Percentiles rank a stretch among this genome's conserved stretches.
Evolutionary conservation across 2,888 invertebrate species (phyloP).

Genomic region (Tromatobia lineatoria): DNA sequence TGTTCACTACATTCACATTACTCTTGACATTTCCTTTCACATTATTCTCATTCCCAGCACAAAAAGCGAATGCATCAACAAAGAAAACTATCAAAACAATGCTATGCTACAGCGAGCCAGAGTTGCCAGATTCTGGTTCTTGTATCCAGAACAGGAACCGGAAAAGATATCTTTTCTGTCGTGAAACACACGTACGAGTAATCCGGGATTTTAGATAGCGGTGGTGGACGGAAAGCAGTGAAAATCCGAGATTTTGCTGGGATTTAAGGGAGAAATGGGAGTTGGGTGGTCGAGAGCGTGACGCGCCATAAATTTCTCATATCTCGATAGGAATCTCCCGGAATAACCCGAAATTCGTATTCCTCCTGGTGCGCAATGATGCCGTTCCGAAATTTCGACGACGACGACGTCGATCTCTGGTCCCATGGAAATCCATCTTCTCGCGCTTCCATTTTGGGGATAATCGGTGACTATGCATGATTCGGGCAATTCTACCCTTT

Average conservation of each 20-base stretch:
- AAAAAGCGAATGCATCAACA: constrained; percentile 13
- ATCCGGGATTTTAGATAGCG: constrained; percentile 28
- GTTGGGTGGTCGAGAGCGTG: constrained; percentile 39
- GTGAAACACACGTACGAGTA: constrained; percentile 35
- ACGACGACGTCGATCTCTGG: constrained; percentile 17
- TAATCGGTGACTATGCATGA: constrained; percentile 33
- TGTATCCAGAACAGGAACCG: constrained; percentile 55
- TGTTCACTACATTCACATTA: neutral
- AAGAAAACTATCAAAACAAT: constrained; percentile 2
- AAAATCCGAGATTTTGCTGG: constrained; percentile 57
- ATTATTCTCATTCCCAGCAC: constrained; percentile 6
- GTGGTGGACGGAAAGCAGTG: constrained; percentile 39
- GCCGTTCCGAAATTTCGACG: constrained; percentile 34
- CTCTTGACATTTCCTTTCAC: neutral
- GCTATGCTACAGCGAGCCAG: constrained; percentile 24
- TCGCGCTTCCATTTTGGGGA: constrained; percentile 29
- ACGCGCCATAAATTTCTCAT: constrained; percentile 68
- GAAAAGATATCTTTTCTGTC: constrained; percentile 54
- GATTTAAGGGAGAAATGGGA: neutral
- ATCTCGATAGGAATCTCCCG: constrained; percentile 34
- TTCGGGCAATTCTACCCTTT: constrained; percentile 18
- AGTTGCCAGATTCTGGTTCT: constrained; percentile 42
- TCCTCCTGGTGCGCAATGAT: constrained; percentile 54
- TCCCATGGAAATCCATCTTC: constrained; percentile 38
- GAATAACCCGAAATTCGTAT: constrained; percentile 65